Percentiles rank a stretch among this genome's conserved stretches.
phyloP scores from a whole-genome alignment of 2,888 invertebrate species.

The Agriopis marginaria region DNA sequence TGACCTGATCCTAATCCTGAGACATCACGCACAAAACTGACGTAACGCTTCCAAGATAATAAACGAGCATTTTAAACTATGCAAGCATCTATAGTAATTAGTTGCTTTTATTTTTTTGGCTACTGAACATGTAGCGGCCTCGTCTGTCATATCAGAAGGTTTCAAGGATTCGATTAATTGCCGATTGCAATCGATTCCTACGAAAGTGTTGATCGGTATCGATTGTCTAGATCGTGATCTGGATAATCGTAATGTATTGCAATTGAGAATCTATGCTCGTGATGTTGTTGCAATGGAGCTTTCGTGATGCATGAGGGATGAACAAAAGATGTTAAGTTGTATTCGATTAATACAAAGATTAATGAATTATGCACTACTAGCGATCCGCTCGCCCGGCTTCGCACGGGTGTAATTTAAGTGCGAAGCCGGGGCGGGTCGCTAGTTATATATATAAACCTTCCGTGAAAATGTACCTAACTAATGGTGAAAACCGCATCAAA shows the following conservation, averaged over 20 bases:
- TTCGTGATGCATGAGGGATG: conserved; percentile 24
- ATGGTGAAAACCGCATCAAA: too few relatives aligned
- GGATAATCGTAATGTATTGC: conserved; percentile 20
- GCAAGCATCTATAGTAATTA: conserved; percentile 68
- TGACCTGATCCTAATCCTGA: conserved; percentile 69
- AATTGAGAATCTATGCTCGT: conserved; percentile 14
- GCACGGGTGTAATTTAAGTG: too few relatives aligned
- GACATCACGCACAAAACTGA: conserved; percentile 67
- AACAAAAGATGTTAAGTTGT: conserved; percentile 15
- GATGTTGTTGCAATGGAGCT: conserved; percentile 21
- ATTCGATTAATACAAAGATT: not conserved
- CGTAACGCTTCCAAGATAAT: conserved; percentile 56
- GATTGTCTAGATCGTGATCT: conserved; percentile 43
- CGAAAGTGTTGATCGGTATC: conserved; percentile 29
- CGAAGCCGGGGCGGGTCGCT: too few relatives aligned
- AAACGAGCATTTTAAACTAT: conserved; percentile 38
- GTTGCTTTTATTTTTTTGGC: conserved; percentile 55
- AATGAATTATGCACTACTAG: not conserved
- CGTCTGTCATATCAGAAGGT: conserved; percentile 61
- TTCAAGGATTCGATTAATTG: conserved; percentile 70
- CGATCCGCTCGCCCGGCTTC: too few relatives aligned
- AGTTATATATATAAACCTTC: too few relatives aligned
- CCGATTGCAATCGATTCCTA: conserved; percentile 42
- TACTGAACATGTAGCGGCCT: conserved; percentile 61
- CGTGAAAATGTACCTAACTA: too few relatives aligned